Base-by-base conservation (phyloP, 2,113 vertebrate genomes). In the Pterocles orientalis region DNA sequence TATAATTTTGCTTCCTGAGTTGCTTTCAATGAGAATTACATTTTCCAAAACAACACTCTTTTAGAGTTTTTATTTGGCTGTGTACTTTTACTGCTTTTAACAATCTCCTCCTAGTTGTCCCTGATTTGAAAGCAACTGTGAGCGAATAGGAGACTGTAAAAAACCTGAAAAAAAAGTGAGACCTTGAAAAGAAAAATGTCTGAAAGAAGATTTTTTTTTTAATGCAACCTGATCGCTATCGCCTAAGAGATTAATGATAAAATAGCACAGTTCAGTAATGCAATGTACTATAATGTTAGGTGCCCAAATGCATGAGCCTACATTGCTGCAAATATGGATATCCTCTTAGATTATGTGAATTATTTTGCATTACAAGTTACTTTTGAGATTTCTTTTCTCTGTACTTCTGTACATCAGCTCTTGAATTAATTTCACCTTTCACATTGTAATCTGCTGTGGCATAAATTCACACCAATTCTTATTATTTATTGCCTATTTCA, bases 1-100 rank as follows among this genome's bases (percentile, higher is more conserved):
- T 93, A 39, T 82, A 36, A 89, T 89, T 92, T 92, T 87, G 43
- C 72, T 91, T 79, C 64, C 62, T 82, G 39, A 82, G 43, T 90
- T 57, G n/a, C n/a, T 95, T 95, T 94, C 93, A 92, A 54, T 48
- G 25, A 92, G 47, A 94, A 72, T 56, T 91, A 75, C 45, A 36
- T 92, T 72, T 82, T 75, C 31, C 33, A 83, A 84, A 75, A 16
- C 68, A 87, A 81, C 23, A 39, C 7, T 90, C 82, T 73, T 77
- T 73, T 56, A 88, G 76, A 73, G 18, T 71, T 90, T 94, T 89
- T 43, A 90, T 92, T 92, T 90, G 29, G 29, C 48, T 82, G 20
- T 65, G 26, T 68, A 88, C 50, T 83, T 86, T 60, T 83, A 73
- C 34, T 81, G 66, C 76, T 92, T 93, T 94, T 60, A 93, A 56